These are phyloP conservation scores for Helleia helle DNA, from an alignment of 2,888 invertebrate genomes.

Conservation along the genomic window DNA sequence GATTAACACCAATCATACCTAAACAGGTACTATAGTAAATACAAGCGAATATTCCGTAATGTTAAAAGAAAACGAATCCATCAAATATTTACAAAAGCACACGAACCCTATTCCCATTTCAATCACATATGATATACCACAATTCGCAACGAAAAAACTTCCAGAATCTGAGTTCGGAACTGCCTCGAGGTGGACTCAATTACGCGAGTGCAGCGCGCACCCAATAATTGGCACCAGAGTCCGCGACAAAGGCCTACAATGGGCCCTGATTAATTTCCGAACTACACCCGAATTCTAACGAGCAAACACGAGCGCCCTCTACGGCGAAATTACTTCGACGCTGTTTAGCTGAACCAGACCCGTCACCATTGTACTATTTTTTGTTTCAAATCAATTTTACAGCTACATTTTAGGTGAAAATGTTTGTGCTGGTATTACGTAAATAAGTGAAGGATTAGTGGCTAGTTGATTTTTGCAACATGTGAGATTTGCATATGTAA, in stretches of 20 bases:
- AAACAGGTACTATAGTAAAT: too few species aligned
- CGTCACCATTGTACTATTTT: background rate
- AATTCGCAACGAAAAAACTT: constrained; percentile 23
- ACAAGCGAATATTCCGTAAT: too few species aligned
- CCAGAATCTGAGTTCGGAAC: constrained; percentile 25
- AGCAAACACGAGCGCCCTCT: constrained; percentile 55
- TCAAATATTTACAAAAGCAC: too few species aligned
- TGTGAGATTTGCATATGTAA: too few species aligned
- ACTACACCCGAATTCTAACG: constrained; percentile 70
- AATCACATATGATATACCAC: background rate
- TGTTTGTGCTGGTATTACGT: too few species aligned
- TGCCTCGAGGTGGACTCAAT: constrained; percentile 55
- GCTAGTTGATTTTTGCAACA: too few species aligned
- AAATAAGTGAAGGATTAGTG: too few species aligned
- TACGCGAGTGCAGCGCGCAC: constrained; percentile 47
- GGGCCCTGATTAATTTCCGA: constrained; percentile 70
- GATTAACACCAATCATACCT: too few species aligned
- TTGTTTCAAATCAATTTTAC: background rate
- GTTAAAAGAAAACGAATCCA: too few species aligned
- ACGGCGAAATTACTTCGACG: constrained; percentile 47
- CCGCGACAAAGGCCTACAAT: constrained; percentile 70
- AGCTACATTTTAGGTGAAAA: too few species aligned
- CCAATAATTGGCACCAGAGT: constrained; percentile 66
- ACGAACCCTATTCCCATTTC: too few species aligned
- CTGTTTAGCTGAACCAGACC: constrained; percentile 12